Conservation (phyloP, 2,888 invertebrate genomes). For the Alsophila aescularia region DNA sequence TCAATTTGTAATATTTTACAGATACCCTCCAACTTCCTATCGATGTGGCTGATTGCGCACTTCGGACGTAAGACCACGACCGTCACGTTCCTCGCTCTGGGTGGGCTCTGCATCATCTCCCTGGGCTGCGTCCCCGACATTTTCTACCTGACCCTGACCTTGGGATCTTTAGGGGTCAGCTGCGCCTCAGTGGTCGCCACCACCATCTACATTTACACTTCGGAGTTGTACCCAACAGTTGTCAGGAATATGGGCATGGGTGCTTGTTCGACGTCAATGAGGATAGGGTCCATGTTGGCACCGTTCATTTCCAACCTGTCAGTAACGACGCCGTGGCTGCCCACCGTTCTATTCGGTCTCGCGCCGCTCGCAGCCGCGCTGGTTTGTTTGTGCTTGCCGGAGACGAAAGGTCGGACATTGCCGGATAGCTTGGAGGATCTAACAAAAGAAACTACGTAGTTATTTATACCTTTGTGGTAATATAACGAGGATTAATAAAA, state of each 20-base stretch:
- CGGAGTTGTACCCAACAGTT: constrained; percentile 95
- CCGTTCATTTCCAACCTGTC: constrained; percentile 90
- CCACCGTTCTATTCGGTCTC: constrained; percentile 89
- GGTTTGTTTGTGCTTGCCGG: constrained; percentile 88
- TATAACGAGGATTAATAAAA: too few relatives aligned
- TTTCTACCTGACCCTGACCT: constrained; percentile 82
- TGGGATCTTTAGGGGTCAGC: constrained; percentile 90
- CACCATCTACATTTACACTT: constrained; percentile 92
- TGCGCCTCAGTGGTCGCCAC: constrained; percentile 92
- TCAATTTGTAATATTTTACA: constrained; percentile 70
- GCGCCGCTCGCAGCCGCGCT: constrained; percentile 87
- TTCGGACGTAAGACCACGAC: constrained; percentile 88
- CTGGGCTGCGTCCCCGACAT: constrained; percentile 82
- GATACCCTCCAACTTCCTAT: constrained; percentile 82
- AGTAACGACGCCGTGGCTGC: constrained; percentile 83
- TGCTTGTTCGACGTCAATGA: constrained; percentile 91
- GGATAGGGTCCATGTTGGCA: constrained; percentile 93
- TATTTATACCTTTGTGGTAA: not conserved
- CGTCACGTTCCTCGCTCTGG: constrained; percentile 82
- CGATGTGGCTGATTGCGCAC: constrained; percentile 84
- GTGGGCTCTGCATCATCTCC: constrained; percentile 85
- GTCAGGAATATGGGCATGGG: constrained; percentile 94
- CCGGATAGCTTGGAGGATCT: constrained; percentile 91
- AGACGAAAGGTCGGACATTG: constrained; percentile 88
- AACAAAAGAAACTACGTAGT: constrained; percentile 42